Evolutionary conservation across 2,113 vertebrate genomes (phyloP).

Genomic region (Naja naja): DNA sequence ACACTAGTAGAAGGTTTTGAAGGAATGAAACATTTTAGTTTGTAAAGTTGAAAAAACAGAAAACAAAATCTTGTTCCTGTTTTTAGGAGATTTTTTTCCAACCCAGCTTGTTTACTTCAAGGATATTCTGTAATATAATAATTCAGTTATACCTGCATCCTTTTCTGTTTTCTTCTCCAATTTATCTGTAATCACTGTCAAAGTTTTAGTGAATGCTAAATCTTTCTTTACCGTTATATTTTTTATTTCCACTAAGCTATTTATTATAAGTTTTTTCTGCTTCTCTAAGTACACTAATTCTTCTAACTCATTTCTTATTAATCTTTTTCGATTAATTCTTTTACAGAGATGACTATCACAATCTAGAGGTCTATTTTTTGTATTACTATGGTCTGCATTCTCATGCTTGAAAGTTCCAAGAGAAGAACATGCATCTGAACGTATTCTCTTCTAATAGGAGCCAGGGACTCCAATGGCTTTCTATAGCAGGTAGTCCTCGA

Average conservation of each 20-base stretch:
- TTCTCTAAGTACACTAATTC: not conserved
- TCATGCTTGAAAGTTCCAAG: not conserved
- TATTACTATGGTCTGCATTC: not conserved
- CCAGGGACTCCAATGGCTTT: not conserved
- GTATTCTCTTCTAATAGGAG: not conserved
- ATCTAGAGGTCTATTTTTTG: not conserved
- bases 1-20: not conserved
- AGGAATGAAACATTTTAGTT: not conserved
- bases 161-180: not conserved
- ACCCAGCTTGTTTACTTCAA: no score
- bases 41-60: not conserved
- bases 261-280: not conserved
- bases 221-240: not conserved
- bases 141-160: not conserved
- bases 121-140: not conserved
- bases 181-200: not conserved
- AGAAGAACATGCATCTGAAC: not conserved
- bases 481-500: not conserved
- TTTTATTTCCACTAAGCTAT: not conserved
- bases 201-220: not conserved
- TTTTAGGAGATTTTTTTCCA: not conserved
- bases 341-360: not conserved
- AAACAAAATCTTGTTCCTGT: not conserved
- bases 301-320: not conserved
- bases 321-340: not conserved